Percentiles rank a stretch among this genome's conserved stretches.
Evolutionary conservation across 2,888 invertebrate genomes (phyloP).

Genomic region (Morpho deidamia): DNA sequence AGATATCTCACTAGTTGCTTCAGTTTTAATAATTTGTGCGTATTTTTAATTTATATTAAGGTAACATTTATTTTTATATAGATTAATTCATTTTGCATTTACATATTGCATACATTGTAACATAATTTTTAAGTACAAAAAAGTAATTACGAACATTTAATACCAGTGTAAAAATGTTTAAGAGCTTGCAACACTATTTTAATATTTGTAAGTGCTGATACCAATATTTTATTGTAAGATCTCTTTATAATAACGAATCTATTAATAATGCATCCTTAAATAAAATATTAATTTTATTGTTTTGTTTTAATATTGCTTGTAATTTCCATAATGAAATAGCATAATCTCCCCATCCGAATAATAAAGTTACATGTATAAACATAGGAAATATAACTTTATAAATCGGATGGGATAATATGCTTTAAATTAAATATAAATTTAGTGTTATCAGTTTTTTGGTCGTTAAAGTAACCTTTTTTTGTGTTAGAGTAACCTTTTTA

Average conservation of each 20-base stretch:
- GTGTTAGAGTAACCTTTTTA: no score
- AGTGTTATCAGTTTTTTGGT: no score
- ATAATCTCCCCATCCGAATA: no score
- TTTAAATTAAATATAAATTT: no score
- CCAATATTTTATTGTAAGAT: slow-evolving; percentile 64
- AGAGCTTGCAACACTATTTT: slow-evolving; percentile 29
- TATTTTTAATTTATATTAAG: slow-evolving; percentile 5
- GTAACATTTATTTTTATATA: background rate
- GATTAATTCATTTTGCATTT: slow-evolving; percentile 16
- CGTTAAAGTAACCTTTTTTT: no score
- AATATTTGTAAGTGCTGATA: slow-evolving; percentile 50
- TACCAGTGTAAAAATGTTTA: slow-evolving; percentile 54
- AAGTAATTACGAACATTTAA: slow-evolving; percentile 35
- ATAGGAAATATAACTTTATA: no score
- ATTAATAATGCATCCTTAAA: slow-evolving; percentile 34
- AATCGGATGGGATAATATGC: no score
- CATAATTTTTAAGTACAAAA: slow-evolving; percentile 51
- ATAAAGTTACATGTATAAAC: background rate
- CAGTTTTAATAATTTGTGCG: slow-evolving; percentile 8
- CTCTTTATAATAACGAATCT: slow-evolving; percentile 47
- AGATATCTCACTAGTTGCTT: slow-evolving; percentile 7
- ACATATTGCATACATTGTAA: slow-evolving; percentile 22
- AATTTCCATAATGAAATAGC: background rate
- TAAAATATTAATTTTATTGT: slow-evolving; percentile 18
- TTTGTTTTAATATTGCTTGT: background rate